A percentile compares a stretch with the other conserved stretches of the same genome.
Conservation (phyloP, 1,140 invertebrate genomes). For the Nephotettix cincticeps region DNA sequence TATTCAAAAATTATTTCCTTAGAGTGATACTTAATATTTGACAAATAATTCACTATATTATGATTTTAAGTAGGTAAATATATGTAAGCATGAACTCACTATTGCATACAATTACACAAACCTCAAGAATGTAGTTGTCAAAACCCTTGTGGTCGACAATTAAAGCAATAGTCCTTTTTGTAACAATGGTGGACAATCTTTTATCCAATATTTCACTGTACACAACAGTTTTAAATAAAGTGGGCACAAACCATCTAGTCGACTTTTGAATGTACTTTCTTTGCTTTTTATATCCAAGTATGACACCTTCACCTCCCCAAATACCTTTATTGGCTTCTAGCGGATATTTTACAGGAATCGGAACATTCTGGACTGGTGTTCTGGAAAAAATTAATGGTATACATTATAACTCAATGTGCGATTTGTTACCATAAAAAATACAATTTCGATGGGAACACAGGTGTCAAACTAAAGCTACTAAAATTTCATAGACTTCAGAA, state of each 20-base stretch:
- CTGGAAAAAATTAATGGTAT: slow-evolving; percentile 45
- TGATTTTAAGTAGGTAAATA: no score
- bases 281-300: slow-evolving; percentile 84
- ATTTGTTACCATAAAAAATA: not conserved
- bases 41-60: no score
- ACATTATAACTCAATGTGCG: not conserved
- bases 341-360: slow-evolving; percentile 76
- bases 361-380: slow-evolving; percentile 69
- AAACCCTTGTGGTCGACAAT: slow-evolving; percentile 92
- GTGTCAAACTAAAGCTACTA: not conserved
- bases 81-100: no score
- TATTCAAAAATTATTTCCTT: no score
- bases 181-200: slow-evolving; percentile 78
- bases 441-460: not conserved
- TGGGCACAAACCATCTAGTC: slow-evolving; percentile 86
- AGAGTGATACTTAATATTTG: no score
- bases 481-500: not conserved
- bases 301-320: slow-evolving; percentile 95
- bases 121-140: slow-evolving; percentile 92
- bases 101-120: slow-evolving; percentile 45
- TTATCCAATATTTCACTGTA: slow-evolving; percentile 93
- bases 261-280: slow-evolving; percentile 51
- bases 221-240: slow-evolving; percentile 73
- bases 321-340: slow-evolving; percentile 81
- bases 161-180: slow-evolving; percentile 73